Evolutionary conservation across 2,888 invertebrate species (phyloP), one percentile per base, ranked within the genome.

Genomic region (Lochmaea capreae): DNA sequence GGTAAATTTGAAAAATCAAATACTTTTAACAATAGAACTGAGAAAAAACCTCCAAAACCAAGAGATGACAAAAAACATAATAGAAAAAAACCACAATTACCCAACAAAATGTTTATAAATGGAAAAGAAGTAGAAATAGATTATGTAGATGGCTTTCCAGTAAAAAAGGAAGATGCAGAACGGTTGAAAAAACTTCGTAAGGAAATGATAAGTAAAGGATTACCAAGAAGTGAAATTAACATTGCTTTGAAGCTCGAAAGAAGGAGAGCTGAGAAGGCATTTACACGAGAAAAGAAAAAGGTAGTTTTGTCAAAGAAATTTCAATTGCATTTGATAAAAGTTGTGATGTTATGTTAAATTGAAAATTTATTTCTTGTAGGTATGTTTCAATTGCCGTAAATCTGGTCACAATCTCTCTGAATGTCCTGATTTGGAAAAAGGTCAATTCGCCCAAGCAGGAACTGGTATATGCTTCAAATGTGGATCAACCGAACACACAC

Each of bases 401-500:
- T 90, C 92, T 9, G 96, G 96, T 0, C 97, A 97, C 83, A 90
- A 92, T 79, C 87, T 96, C 46, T 92, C 94, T 0, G 94, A 95
- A 76, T 97, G 97, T 87, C 95, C 96, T 0, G 91, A 93, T 65
- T 83, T 92, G 14, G 89, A 89, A 79, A 88, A 89, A 10, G 89
- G 90, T 80, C 77, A 82, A 69, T 85, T 87, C 3, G 76, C 79
- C 72, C 79, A 81, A 11, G 85, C 87, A 0, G 89, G 88, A 6
- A 90, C 90, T 65, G 94, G 94, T 9, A 91, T 96, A 65, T 96
- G 96, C 83, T 96, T 94, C 83, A 96, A 96, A 86, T 97, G 97
- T 87, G 97, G 97, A 0, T 96, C 96, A 0, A 94, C 94, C 5
- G 96, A 96, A 84, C 97, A 97, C 84, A 91, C 91, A 12, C 92